Base-by-base conservation (phyloP, 2,888 invertebrate genomes). In the Myopa testacea region DNA sequence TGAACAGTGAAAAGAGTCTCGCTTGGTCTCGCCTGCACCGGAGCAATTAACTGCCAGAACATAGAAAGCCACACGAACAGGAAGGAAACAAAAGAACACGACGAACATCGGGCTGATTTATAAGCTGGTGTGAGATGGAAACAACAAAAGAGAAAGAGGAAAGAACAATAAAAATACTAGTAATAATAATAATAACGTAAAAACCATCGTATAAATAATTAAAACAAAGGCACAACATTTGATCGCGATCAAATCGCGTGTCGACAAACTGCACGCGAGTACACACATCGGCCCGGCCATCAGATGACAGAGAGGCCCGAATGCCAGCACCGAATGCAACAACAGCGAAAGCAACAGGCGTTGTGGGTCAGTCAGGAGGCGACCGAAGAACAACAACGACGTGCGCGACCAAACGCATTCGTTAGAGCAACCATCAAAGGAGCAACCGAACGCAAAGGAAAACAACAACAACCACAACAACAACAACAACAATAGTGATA, bases 241-340 rank as follows among this genome's bases (percentile, higher is more conserved):
- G 75, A 75, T 75, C 55, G 68, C 14, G 71, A 78, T 60, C 71
- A 70, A 68, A 37, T 82, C 78, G 82, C 82, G 79, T 82, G 82
- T 69, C 78, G 68, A 62, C 78, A 77, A 19, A 40, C 8, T 52
- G 77, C 81, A 82, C 81, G 81, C 81, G 69, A 81, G 45, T 58
- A 62, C 72, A 45, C 45, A 45, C 40, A 38, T 16, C 55, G 37
- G 10, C n/a, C 1, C 14, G 50, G 8, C 10, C 50, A 50, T 8
- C 50, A 50, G 50, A 55, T 16, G 37, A 14, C 62, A 62, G 5
- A 50, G 12, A 19, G 26, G 26, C 26, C 26, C 26, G 26, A 26
- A 50, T 26, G 69, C 50, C 8, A 58, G 7, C 26, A 8, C 34
- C 34, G 37, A 69, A 4, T 55, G 63, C 74, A 34, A 52, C 75